Conservation (phyloP, 2,797 vertebrate genomes). For the Alfaro cultratus region DNA sequence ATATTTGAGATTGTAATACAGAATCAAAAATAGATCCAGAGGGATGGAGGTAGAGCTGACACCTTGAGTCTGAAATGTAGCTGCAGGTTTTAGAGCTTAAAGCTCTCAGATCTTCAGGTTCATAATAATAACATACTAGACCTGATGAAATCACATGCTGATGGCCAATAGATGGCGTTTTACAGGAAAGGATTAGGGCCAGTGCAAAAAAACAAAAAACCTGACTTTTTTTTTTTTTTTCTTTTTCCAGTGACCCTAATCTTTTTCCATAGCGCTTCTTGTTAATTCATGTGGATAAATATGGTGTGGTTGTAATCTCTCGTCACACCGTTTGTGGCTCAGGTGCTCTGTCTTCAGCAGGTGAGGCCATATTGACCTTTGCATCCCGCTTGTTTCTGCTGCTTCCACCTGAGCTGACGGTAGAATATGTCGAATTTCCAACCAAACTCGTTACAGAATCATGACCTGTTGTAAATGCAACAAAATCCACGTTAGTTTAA, state of each 20-base stretch:
- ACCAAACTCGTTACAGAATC: background rate
- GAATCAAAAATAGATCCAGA: too few species aligned
- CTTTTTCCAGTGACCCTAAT: too few species aligned
- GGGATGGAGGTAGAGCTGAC: background rate
- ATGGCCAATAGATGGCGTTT: background rate
- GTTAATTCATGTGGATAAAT: background rate
- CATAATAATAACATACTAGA: too few species aligned
- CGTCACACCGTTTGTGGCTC: background rate
- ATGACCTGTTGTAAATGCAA: background rate
- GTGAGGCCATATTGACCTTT: background rate
- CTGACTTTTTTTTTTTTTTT: too few species aligned
- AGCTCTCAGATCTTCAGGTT: too few species aligned
- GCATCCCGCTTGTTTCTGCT: background rate
- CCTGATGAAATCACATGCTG: background rate
- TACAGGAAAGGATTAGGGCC: background rate
- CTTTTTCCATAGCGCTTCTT: background rate
- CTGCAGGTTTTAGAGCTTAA: too few species aligned
- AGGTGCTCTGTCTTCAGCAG: background rate
- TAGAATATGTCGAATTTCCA: background rate
- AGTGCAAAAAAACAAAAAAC: too few species aligned
- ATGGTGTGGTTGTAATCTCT: background rate
- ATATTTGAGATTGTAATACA: too few species aligned
- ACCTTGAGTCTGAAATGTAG: too few species aligned
- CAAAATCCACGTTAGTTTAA: background rate
- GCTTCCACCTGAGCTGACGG: background rate